Percentiles rank a stretch among this genome's conserved stretches.
Conservation (phyloP, 2,888 invertebrate species). For the Dysmachus trigonus region DNA sequence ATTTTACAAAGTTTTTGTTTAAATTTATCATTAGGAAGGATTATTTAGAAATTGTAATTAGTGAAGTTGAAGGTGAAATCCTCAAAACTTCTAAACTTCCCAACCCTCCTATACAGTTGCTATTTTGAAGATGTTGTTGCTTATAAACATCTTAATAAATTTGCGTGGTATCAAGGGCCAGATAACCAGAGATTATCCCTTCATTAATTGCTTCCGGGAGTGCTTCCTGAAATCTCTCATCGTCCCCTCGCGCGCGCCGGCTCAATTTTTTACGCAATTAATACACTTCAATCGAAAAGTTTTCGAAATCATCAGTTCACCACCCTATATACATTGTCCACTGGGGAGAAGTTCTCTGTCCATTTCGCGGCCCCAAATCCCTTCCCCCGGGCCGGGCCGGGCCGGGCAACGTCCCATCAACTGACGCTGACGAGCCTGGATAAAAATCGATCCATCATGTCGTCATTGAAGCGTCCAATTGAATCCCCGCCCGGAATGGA, state of each 20-base stretch:
- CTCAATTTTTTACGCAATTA: not conserved
- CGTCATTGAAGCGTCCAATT: conserved; percentile 29
- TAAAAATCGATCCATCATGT: conserved; percentile 35
- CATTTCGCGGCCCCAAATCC: not conserved
- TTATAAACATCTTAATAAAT: not conserved
- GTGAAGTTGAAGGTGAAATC: not conserved
- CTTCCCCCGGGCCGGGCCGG: not conserved
- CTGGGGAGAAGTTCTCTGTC: not conserved
- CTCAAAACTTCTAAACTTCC: not conserved
- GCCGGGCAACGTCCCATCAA: not conserved
- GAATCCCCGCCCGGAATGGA: not conserved
- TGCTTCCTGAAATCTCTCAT: not conserved
- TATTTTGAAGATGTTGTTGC: not conserved
- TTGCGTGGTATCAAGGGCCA: not conserved
- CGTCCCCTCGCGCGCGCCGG: no score
- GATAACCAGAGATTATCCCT: not conserved
- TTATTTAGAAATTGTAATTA: no score
- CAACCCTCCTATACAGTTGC: not conserved
- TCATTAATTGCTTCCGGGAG: not conserved
- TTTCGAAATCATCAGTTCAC: not conserved
- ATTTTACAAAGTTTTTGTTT: no score
- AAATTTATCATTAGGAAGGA: no score
- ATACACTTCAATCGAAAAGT: not conserved
- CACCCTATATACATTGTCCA: not conserved
- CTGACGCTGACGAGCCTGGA: not conserved